Percentiles rank a stretch among this genome's conserved stretches.
These are phyloP conservation scores for Pardalotus punctatus DNA, from an alignment of 2,113 vertebrate genomes.

Conservation along the genomic window DNA sequence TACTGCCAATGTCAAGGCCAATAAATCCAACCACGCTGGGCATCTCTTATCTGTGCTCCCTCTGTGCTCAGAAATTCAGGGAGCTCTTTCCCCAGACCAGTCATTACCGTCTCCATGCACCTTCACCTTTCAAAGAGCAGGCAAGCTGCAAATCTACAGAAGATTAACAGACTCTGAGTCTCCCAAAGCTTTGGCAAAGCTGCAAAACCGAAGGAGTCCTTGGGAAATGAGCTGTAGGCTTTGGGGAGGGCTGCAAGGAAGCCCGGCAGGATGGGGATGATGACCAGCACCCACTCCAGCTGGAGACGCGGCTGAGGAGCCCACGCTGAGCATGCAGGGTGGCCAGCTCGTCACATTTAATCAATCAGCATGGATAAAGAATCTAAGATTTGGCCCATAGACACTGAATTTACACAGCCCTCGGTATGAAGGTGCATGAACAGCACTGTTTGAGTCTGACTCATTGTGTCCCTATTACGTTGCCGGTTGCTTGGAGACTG, in stretches of 20 bases:
- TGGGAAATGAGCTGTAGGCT: not conserved
- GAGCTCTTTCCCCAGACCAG: not conserved
- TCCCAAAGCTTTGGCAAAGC: not conserved
- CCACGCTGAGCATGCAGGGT: rapidly evolving
- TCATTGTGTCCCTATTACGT: constrained; percentile 19
- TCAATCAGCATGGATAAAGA: not conserved
- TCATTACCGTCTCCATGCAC: not conserved
- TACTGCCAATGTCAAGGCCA: not conserved
- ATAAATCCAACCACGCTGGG: not conserved
- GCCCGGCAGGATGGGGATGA: not conserved
- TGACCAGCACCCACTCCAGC: not conserved
- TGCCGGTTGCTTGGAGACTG: constrained; percentile 22
- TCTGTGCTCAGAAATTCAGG: not conserved
- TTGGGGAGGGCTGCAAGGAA: not conserved
- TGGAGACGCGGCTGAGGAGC: not conserved
- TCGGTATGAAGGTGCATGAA: not conserved
- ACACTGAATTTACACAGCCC: not conserved
- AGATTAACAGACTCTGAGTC: not conserved
- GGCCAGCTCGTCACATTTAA: not conserved
- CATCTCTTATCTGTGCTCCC: not conserved
- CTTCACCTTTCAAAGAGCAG: not conserved
- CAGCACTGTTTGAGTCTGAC: not conserved
- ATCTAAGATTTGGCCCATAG: not conserved
- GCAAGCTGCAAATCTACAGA: not conserved
- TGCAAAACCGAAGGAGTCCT: not conserved